Conservation (phyloP, 2,888 invertebrate species). For the Cephus pygmeus region DNA sequence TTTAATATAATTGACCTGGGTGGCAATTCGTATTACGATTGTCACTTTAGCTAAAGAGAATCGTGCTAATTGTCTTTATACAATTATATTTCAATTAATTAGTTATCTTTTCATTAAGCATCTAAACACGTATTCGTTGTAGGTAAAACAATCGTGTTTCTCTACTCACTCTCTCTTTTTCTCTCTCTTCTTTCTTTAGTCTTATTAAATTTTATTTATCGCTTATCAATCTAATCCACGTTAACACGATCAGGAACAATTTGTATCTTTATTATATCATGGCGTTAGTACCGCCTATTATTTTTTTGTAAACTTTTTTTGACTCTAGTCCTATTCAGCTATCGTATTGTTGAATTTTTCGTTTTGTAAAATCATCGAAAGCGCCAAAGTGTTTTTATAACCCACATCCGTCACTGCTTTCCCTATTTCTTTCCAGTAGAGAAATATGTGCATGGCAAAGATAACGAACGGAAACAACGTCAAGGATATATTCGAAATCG, state of each 20-base stretch:
- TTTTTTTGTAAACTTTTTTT: not conserved
- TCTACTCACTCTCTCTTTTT: not conserved
- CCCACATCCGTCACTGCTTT: not conserved
- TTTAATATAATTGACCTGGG: not conserved
- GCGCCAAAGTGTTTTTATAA: not conserved
- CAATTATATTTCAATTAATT: not conserved
- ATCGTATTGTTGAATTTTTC: not conserved
- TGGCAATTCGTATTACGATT: not conserved
- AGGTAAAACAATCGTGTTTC: not conserved
- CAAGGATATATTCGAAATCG: not conserved
- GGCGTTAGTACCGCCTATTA: not conserved
- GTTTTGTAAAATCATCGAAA: not conserved
- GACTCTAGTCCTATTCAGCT: not conserved
- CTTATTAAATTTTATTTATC: not conserved
- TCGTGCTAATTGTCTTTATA: not conserved
- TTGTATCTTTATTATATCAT: not conserved
- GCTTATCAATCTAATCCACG: not conserved
- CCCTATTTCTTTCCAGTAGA: not conserved
- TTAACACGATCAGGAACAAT: not conserved
- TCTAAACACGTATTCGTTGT: not conserved
- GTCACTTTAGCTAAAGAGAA: not conserved
- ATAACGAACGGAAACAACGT: not conserved
- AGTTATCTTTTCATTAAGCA: not conserved
- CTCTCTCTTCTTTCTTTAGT: not conserved
- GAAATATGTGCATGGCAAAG: not conserved